Evolutionary conservation across 64 coral and sea anemone species (phyloP), one percentile per base, ranked within the genome.

Genomic region (Montipora efflorescens): DNA sequence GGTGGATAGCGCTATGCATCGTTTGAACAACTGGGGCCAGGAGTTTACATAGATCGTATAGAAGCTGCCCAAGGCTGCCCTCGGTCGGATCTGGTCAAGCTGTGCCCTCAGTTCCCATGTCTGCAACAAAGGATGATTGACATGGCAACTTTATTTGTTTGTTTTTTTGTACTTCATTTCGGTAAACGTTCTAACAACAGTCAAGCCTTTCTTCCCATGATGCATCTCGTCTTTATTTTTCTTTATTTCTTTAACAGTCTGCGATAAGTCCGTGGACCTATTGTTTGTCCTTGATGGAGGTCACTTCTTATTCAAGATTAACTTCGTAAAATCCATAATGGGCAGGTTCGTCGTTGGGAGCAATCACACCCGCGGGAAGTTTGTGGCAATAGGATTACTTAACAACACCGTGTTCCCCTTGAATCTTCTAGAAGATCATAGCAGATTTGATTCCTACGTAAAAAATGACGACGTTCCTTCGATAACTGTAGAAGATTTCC

Each of bases 211-310:
- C 36, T 0, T 36, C 36, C 36, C 36, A 36, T 36, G 36, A 36
- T 36, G 36, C 36, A 2, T 36, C 36, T 36, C 36, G 0, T 36
- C 4, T 16, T 11, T 7, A 2, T 46, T 5, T 12, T 51, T 18
- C 23, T 61, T 19, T 67, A 43, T 19, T 78, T 69, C 45, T 28
- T 71, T 92, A 52, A 3, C 80, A 98, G 96, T 79, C 44, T 98
- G 96, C 79, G 77, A 70, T 47, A 87, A 88, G 13, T 67, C 90
- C 21, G 59, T 95, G 15, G 89, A 93, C 12, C 73, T 98, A 2
- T 77, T 95, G 9, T 95, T 98, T 83, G 85, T 89, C 2, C 11
- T 98, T 15, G 93, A 82, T 78, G 84, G 93, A 18, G 83, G 89
- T 14, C 80, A 92, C 76, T 13, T 92, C n/a, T 44, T 74, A 19